Base-by-base conservation (phyloP, 1,140 invertebrate genomes). In the Drosophila mojavensis region DNA sequence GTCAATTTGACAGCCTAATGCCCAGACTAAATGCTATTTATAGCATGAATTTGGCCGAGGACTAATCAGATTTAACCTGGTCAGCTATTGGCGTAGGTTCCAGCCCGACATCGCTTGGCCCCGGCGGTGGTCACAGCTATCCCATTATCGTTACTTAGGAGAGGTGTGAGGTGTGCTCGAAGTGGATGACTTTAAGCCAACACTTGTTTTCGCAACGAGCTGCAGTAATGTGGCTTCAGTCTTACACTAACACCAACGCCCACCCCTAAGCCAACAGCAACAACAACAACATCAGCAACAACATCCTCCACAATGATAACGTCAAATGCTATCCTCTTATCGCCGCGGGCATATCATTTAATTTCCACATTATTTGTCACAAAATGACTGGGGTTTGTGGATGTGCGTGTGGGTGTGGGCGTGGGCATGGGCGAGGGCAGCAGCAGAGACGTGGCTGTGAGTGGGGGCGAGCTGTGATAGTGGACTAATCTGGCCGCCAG, bases 331-430 rank as follows among this genome's bases (percentile, higher is more conserved):
- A 61, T 79, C 61, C 61, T 72, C 83, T 83, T 86, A 88, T 86
- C 83, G 76, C 76, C 54, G 15, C 65, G 47, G 79, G 83, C 79
- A 88, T 86, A 88, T 83, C 83, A 83, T 86, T 86, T 86, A 88
- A 86, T 86, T 86, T 86, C 83, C 86, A 89, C 80, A 83, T 88
- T 86, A 86, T 89, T 86, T 86, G 83, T 86, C 83, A 79, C 55
- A 77, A 59, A 60, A 28, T 28, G 36, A 36, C 47, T 11, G 36
- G 15, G 28, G 11, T 10, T 11, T 28, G 17, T 0, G n/a, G 33
- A 13, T 15, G 41, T 6, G 10, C 2, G 33, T 6, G 7, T 9
- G 33, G 7, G 33, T 5, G 30, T 6, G 30, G 30, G 26, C 26
- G 5, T 30, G n/a, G 28, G n/a, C 10, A 5, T 28, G 24, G 0